These are phyloP conservation scores for Chaetura pelagica DNA, from an alignment of 2,113 vertebrate species.

Conservation along the genomic window DNA sequence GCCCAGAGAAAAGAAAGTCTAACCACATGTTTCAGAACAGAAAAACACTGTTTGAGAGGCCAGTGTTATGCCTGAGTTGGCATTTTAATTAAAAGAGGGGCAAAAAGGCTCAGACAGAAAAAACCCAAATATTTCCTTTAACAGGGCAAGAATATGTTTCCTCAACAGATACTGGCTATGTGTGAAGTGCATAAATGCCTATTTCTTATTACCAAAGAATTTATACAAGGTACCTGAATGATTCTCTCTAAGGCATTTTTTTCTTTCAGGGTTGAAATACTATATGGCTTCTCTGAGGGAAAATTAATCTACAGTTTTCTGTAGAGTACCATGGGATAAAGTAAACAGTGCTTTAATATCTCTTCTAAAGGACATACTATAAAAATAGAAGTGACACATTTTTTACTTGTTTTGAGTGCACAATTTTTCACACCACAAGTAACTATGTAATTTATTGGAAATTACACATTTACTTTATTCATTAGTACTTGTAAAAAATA, in stretches of 20 bases:
- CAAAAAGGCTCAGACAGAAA: background rate
- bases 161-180: background rate
- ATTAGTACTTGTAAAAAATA: slow-evolving; percentile 59
- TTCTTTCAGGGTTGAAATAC: slow-evolving; percentile 4
- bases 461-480: slow-evolving; percentile 60
- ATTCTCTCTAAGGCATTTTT: slow-evolving; percentile 41
- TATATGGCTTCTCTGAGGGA: slow-evolving; percentile 22
- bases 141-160: background rate
- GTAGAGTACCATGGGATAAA: background rate
- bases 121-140: background rate
- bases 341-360: slow-evolving; percentile 61
- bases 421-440: slow-evolving; percentile 33
- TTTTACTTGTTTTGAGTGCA: slow-evolving; percentile 46
- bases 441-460: slow-evolving; percentile 65
- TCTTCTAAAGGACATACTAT: slow-evolving; percentile 21
- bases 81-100: background rate
- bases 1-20: background rate
- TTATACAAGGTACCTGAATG: background rate
- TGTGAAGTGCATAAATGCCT: background rate
- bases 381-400: slow-evolving; percentile 51
- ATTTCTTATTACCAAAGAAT: slow-evolving; percentile 39
- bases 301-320: slow-evolving; percentile 33
- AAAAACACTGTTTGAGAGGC: background rate
- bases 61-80: background rate
- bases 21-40: background rate